These are phyloP conservation scores for Oryzias celebensis DNA, from an alignment of 2,113 vertebrate genomes.

Conservation along the genomic window DNA sequence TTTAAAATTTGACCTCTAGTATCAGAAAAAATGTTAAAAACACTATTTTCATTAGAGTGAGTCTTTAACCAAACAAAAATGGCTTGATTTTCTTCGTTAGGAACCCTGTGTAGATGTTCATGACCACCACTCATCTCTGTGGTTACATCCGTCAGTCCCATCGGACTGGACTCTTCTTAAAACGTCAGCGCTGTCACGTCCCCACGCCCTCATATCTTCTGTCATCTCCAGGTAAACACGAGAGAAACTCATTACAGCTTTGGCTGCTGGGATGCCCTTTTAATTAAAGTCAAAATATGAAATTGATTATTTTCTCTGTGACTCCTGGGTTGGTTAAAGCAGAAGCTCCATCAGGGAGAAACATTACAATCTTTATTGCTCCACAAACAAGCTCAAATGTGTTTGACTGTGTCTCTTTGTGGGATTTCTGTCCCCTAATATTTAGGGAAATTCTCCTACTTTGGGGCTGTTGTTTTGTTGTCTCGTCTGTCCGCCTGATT, in stretches of 20 bases:
- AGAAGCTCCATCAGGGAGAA: too few relatives aligned
- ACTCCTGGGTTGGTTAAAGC: too few relatives aligned
- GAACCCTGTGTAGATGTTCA: too few relatives aligned
- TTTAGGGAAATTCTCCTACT: constrained; percentile 33
- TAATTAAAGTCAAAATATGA: too few relatives aligned
- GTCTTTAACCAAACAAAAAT: too few relatives aligned
- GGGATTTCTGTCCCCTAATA: constrained; percentile 16
- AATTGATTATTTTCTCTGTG: too few relatives aligned
- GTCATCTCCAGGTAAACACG: constrained; percentile 38
- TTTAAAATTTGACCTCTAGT: too few relatives aligned
- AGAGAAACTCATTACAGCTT: not conserved
- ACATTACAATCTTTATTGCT: not conserved
- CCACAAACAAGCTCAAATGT: constrained; percentile 4
- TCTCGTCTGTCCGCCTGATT: constrained; percentile 47
- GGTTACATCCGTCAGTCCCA: constrained; percentile 24
- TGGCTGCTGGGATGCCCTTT: not conserved
- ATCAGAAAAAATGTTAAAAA: too few relatives aligned
- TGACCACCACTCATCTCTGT: constrained; percentile 3
- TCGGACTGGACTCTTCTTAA: constrained; percentile 40
- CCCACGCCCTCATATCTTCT: constrained; percentile 13
- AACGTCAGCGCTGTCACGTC: constrained; percentile 58
- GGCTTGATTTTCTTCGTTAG: too few relatives aligned
- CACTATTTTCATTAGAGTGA: too few relatives aligned
- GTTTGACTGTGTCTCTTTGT: constrained; percentile 8
- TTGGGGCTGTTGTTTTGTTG: constrained; percentile 30